These are phyloP conservation scores for Cassiopea xamachana DNA, from an alignment of 30 jellyfish, hydroid and myxozoan species.

Conservation along the genomic window DNA sequence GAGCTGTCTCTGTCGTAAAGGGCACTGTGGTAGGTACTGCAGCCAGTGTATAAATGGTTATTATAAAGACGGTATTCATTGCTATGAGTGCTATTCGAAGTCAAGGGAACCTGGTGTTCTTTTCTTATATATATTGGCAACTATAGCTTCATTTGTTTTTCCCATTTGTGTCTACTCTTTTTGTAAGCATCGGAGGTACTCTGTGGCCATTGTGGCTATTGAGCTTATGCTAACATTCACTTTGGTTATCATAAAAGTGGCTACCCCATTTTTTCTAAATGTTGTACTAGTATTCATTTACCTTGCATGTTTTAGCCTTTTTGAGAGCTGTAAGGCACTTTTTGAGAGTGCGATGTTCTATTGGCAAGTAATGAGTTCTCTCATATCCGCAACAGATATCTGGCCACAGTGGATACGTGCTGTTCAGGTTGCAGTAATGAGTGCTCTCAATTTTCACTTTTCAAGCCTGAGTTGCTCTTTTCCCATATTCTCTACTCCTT, in stretches of 20 bases:
- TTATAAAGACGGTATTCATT: constrained; percentile 52
- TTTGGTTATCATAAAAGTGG: neutral
- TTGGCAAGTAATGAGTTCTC: constrained; percentile 49
- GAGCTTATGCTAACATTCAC: too few species aligned
- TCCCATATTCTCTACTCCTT: constrained; percentile 1
- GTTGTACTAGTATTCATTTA: constrained; percentile 3
- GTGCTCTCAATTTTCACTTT: constrained; percentile 47
- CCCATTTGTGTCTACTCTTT: neutral
- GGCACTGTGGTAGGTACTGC: constrained; percentile 67
- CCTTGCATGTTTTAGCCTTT: constrained; percentile 26
- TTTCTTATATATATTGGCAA: neutral
- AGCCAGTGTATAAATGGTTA: constrained; percentile 56
- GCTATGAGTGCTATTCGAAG: constrained; percentile 53
- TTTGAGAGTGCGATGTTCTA: constrained; percentile 53
- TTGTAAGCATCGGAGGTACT: too few species aligned
- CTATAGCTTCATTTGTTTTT: neutral
- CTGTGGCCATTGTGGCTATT: too few species aligned
- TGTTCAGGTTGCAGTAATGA: constrained; percentile 30
- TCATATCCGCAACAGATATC: constrained; percentile 32
- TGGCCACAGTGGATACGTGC: constrained; percentile 51
- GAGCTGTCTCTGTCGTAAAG: constrained; percentile 43
- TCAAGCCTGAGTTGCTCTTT: constrained; percentile 50
- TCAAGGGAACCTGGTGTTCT: constrained; percentile 1
- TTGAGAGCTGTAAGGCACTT: constrained; percentile 36
- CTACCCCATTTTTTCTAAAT: constrained; percentile 24